Conservation (phyloP, 2,797 vertebrate genomes). For the Arnoldichthys spilopterus region DNA sequence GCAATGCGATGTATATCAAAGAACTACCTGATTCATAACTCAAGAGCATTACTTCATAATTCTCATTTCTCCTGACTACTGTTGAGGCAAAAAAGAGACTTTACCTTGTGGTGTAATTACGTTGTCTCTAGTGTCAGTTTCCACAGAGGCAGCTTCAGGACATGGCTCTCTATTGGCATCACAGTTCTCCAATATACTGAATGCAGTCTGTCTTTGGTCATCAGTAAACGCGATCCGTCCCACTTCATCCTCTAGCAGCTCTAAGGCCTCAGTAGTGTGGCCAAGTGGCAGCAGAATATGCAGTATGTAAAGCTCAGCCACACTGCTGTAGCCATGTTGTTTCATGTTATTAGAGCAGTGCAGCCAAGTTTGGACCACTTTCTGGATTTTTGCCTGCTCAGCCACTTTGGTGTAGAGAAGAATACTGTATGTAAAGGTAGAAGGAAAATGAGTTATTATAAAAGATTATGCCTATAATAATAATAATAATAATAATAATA, state of each 20-base stretch:
- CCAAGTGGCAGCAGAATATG: slow-evolving; percentile 85
- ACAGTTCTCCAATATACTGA: slow-evolving; percentile 69
- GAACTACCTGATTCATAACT: too few relatives aligned
- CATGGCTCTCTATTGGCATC: slow-evolving; percentile 31
- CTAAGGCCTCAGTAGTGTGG: slow-evolving; percentile 76
- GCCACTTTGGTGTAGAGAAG: slow-evolving; percentile 88
- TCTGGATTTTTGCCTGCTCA: slow-evolving; percentile 81
- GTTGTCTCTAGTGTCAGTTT: slow-evolving; percentile 13
- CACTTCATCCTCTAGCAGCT: slow-evolving; percentile 73
- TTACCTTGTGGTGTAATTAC: slow-evolving; percentile 66
- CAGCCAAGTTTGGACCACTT: slow-evolving; percentile 82
- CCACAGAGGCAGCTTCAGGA: slow-evolving; percentile 23
- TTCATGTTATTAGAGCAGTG: slow-evolving; percentile 70
- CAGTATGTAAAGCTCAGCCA: slow-evolving; percentile 85
- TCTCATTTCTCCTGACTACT: too few relatives aligned
- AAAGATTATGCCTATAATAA: too few relatives aligned
- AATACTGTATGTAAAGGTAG: slow-evolving; percentile 81
- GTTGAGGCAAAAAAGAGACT: background rate
- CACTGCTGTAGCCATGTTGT: slow-evolving; percentile 70
- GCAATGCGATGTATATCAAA: too few relatives aligned
- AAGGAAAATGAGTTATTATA: background rate
- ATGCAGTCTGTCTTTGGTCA: slow-evolving; percentile 70
- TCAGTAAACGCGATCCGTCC: slow-evolving; percentile 68
- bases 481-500: too few relatives aligned
- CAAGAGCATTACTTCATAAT: too few relatives aligned